A percentile compares a stretch with the other conserved stretches of the same genome.
Conservation (phyloP, 2,797 vertebrate species). For the Petrocephalus sullivani region DNA sequence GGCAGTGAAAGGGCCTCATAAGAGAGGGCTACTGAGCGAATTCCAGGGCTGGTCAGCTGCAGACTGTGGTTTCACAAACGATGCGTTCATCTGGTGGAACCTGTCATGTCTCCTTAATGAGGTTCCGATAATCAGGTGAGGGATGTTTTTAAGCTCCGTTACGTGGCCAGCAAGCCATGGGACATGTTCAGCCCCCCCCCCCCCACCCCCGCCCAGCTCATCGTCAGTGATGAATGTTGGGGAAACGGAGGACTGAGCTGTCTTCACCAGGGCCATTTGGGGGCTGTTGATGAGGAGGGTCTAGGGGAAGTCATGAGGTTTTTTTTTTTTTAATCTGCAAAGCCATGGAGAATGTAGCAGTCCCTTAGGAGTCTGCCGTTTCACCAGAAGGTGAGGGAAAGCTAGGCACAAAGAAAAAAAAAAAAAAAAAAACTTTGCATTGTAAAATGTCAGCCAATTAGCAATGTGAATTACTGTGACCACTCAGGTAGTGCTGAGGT, state of each 20-base stretch:
- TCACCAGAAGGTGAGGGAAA: slow-evolving; percentile 34
- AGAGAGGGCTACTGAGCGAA: background rate
- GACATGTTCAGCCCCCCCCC: background rate
- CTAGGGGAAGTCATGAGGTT: background rate
- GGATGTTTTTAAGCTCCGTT: background rate
- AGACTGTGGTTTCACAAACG: background rate
- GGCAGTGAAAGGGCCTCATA: background rate
- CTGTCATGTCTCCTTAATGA: background rate
- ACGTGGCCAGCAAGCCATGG: background rate
- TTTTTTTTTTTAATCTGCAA: background rate
- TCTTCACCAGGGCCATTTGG: background rate
- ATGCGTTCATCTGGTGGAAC: background rate
- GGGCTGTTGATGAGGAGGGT: background rate
- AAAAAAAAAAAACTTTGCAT: slow-evolving; percentile 57
- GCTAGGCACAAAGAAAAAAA: slow-evolving; percentile 48
- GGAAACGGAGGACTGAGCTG: background rate
- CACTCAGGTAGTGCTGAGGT: slow-evolving; percentile 49
- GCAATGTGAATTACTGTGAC: slow-evolving; percentile 48
- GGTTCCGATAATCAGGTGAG: background rate
- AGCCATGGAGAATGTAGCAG: background rate
- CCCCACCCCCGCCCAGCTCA: background rate
- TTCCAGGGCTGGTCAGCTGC: background rate
- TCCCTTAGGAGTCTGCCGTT: slow-evolving; percentile 28
- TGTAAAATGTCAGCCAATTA: slow-evolving; percentile 61
- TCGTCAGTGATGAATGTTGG: background rate